Evolutionary conservation across 2,797 vertebrate species (phyloP).

Genomic region (Artibeus jamaicensis): DNA sequence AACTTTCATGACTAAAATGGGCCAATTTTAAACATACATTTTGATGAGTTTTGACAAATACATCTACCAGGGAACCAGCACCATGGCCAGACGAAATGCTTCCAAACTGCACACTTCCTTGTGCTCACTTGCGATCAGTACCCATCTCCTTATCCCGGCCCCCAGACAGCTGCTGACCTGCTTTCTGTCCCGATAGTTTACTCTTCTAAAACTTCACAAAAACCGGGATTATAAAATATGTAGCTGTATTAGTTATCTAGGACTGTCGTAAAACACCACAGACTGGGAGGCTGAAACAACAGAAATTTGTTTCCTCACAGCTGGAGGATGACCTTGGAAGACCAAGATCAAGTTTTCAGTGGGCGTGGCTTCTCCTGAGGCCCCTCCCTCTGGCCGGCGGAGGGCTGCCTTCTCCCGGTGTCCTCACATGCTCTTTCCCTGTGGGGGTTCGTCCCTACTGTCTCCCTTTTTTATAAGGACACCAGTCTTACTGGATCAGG

Average conservation of each 20-base stretch:
- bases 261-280: background rate
- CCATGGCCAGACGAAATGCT: background rate
- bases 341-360: background rate
- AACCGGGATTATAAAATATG: background rate
- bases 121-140: background rate
- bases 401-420: background rate
- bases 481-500: background rate
- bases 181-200: background rate
- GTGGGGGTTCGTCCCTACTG: background rate
- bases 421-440: background rate
- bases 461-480: background rate
- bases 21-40: background rate
- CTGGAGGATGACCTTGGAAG: background rate
- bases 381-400: background rate
- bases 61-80: background rate
- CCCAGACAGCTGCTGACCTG: background rate
- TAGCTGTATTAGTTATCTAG: background rate
- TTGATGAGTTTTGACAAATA: background rate
- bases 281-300: background rate
- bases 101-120: background rate
- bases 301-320: background rate
- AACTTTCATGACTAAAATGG: background rate
- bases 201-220: background rate
- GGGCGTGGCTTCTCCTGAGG: background rate
- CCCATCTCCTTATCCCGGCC: background rate